Evolutionary conservation across 1,140 invertebrate species (phyloP).

Genomic region (Drosophila melanica): DNA sequence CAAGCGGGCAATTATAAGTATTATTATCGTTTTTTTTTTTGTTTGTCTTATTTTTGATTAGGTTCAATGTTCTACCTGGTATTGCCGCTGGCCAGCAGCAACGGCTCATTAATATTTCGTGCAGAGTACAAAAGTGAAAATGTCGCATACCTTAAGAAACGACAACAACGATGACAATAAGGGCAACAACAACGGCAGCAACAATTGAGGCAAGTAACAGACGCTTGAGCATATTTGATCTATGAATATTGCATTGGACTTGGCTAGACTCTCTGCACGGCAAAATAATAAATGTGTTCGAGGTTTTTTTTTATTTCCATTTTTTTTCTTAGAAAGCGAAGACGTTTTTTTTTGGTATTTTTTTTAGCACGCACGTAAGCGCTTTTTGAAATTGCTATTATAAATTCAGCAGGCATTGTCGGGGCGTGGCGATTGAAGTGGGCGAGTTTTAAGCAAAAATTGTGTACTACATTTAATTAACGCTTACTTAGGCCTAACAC

Average conservation of each 20-base stretch:
- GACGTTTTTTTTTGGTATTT: slow-evolving; percentile 16
- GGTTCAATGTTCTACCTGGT: slow-evolving; percentile 65
- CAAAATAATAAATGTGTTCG: slow-evolving; percentile 39
- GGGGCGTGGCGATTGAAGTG: slow-evolving; percentile 31
- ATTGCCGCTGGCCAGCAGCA: slow-evolving; percentile 14
- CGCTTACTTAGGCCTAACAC: slow-evolving; percentile 79
- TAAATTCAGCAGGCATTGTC: slow-evolving; percentile 49
- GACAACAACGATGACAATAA: slow-evolving; percentile 16
- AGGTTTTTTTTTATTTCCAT: slow-evolving; percentile 24
- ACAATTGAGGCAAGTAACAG: slow-evolving; percentile 40
- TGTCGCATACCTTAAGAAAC: slow-evolving; percentile 67
- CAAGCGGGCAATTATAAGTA: background rate
- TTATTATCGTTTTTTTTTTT: background rate
- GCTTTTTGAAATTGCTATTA: slow-evolving; percentile 58
- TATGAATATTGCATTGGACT: slow-evolving; percentile 73
- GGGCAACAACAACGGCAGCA: slow-evolving; percentile 14
- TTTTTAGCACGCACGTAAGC: slow-evolving; percentile 71
- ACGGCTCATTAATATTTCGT: slow-evolving; percentile 71
- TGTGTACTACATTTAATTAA: slow-evolving; percentile 75
- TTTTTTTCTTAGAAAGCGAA: slow-evolving; percentile 69
- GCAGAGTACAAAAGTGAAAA: slow-evolving; percentile 79
- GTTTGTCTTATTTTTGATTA: background rate
- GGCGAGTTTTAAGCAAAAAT: slow-evolving; percentile 54
- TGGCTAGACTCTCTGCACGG: slow-evolving; percentile 35
- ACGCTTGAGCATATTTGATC: slow-evolving; percentile 45